Conservation (phyloP, 2,888 invertebrate species). For the Neocrepidodera transversa region DNA sequence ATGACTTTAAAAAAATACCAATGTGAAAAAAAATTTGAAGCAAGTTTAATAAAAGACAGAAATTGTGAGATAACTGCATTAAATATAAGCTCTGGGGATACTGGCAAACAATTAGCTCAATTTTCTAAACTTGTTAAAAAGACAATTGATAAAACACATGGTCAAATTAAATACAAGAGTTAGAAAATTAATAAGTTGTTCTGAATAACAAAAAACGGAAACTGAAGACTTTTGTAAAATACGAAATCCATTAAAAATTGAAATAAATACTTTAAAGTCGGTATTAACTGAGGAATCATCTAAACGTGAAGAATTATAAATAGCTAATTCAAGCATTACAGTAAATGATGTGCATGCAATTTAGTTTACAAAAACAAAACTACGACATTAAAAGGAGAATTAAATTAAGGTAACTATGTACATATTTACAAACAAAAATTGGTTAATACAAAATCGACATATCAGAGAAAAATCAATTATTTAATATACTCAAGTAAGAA, state of each 20-base stretch:
- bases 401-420: conserved; percentile 45
- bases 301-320: conserved; percentile 24
- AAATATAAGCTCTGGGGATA: conserved; percentile 48
- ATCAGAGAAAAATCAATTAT: conserved; percentile 41
- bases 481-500: conserved; percentile 46
- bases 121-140: conserved; percentile 46
- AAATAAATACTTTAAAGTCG: conserved; percentile 33
- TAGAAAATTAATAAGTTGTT: conserved; percentile 16
- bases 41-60: conserved; percentile 52
- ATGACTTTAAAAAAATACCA: conserved; percentile 55
- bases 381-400: conserved; percentile 40
- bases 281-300: conserved; percentile 34
- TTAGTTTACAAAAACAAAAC: conserved; percentile 43
- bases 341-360: conserved; percentile 36
- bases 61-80: conserved; percentile 30
- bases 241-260: conserved; percentile 29
- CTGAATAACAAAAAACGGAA: conserved; percentile 30
- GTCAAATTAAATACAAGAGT: conserved; percentile 35
- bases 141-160: conserved; percentile 46
- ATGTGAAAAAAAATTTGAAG: conserved; percentile 51
- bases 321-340: neutral
- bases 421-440: conserved; percentile 46
- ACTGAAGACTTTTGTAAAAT: conserved; percentile 30
- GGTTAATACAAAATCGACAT: conserved; percentile 47
- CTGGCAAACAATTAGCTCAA: conserved; percentile 46